Evolutionary conservation across 2,888 invertebrate species (phyloP), one percentile per base, ranked within the genome.

Genomic region (Tineola bisselliella): DNA sequence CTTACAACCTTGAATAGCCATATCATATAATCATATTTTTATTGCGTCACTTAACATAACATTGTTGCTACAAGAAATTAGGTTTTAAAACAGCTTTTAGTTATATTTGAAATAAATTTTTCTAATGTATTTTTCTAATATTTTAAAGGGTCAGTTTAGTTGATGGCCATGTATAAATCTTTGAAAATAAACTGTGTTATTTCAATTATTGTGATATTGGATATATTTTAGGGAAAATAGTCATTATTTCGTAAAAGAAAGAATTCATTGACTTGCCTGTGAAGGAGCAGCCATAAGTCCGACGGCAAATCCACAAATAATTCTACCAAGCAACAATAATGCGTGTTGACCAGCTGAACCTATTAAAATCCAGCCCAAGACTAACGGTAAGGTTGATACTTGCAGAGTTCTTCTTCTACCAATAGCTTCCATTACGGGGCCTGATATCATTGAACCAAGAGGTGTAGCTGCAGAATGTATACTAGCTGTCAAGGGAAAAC

Each of bases 381-480:
- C 86, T 6, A 93, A 79, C 0, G 93, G 93, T 56, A 92, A 68
- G 0, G 91, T 87, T 44, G 91, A 88, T 1, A 90, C 75, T 69
- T 93, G 89, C 61, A 94, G 76, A 6, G 92, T 90, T 30, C 89
- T 84, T 63, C 90, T 89, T 62, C 93, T 86, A 0, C 93, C 93
- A 67, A 91, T 88, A 44, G 86, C 86, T 68, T 93, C 93, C 82
- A 93, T 91, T 59, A 93, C 75, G 0, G 92, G 89, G 0, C 93
- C 94, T 0, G 93, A 92, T 38, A 92, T 66, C 68, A 94, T 78
- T 0, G 93, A 91, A 0, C 93, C 94, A 0, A 93, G 70, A 0
- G 94, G 94, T 0, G 93, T 93, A 0, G 93, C 93, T 61, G 93
- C 89, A 30, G 93, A 93, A 71, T 94, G 94, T 11, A 94, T 89